phyloP scores from a whole-genome alignment of 2,797 vertebrate genomes.

The Oreochromis grahami region DNA sequence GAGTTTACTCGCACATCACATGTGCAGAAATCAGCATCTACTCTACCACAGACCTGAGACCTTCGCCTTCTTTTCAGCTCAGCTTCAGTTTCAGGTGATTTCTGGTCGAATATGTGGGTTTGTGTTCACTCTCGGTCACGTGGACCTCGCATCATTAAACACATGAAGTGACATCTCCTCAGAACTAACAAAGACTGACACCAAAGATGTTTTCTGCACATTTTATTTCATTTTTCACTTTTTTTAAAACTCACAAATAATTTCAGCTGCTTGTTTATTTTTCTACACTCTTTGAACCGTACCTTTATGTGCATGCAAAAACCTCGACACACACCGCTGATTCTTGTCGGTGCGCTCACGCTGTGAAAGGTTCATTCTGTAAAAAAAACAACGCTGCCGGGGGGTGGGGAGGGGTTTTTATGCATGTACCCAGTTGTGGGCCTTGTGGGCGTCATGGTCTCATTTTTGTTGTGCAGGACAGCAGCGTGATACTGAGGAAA shows the following conservation, averaged over 20 bases:
- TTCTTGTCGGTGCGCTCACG: neutral
- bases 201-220: neutral
- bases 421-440: neutral
- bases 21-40: neutral
- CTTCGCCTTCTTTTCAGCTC: neutral
- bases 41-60: neutral
- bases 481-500: neutral
- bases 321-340: neutral
- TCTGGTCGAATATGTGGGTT: neutral
- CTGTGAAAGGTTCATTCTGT: neutral
- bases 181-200: neutral
- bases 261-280: neutral
- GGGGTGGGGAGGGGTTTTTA: neutral
- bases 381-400: neutral
- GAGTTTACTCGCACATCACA: neutral
- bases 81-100: neutral
- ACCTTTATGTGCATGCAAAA: neutral
- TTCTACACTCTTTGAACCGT: neutral
- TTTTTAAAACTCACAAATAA: neutral
- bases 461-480: fast-evolving
- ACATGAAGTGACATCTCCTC: neutral
- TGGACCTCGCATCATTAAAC: neutral
- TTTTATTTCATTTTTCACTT: neutral
- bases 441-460: fast-evolving
- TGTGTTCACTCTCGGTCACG: neutral